phyloP scores from a whole-genome alignment of 2,113 vertebrate species.

The Castor canadensis region DNA sequence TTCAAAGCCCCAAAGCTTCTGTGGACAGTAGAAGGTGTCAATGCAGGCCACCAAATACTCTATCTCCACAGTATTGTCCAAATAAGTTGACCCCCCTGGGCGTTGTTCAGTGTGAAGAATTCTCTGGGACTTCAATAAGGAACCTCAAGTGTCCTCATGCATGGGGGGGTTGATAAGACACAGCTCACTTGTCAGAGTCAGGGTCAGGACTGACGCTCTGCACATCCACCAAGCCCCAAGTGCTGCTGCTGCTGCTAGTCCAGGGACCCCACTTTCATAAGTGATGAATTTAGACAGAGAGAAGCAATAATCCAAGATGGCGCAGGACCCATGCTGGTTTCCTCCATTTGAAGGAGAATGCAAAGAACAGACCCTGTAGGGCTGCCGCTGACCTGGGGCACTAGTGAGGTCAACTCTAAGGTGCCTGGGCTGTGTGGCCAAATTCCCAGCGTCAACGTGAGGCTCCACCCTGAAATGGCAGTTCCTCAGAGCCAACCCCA shows the following conservation, averaged over 20 bases:
- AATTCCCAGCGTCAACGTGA: not conserved
- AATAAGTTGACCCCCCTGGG: not conserved
- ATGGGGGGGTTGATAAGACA: not conserved
- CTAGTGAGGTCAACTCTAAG: not conserved
- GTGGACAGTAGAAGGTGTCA: not conserved
- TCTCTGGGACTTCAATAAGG: not conserved
- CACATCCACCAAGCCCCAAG: not conserved
- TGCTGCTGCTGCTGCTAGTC: not conserved
- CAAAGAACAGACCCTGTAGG: not conserved
- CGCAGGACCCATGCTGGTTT: not conserved
- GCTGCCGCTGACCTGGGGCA: not conserved
- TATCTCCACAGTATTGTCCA: not conserved
- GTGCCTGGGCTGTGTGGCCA: not conserved
- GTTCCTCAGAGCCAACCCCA: not conserved
- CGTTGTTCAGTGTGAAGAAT: not conserved
- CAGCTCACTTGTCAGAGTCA: not conserved
- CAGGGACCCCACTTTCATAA: not conserved
- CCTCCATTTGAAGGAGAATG: not conserved
- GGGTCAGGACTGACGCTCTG: not conserved
- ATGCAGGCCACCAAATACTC: not conserved
- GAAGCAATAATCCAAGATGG: not conserved
- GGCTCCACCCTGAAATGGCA: not conserved
- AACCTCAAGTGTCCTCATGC: not conserved
- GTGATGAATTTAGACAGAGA: fast-evolving
- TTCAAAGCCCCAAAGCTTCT: not conserved